Evolutionary conservation across 2,797 vertebrate genomes (phyloP).

Genomic region (Margarornis squamiger): DNA sequence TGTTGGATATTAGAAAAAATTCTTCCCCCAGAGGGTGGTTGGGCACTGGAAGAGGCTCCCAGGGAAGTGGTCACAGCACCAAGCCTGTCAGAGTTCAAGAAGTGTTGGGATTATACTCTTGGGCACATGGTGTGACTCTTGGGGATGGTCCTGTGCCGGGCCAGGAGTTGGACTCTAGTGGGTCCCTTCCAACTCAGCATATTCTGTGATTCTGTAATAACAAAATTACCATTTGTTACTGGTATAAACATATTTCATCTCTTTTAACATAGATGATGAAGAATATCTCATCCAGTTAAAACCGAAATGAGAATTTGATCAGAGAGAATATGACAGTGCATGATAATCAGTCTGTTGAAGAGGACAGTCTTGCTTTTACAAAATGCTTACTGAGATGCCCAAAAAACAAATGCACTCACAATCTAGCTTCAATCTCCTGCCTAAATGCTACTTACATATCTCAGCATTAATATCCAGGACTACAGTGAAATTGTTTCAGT

Average conservation of each 20-base stretch:
- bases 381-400: not conserved
- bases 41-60: not conserved
- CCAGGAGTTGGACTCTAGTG: not conserved
- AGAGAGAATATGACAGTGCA: not conserved
- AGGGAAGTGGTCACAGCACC: not conserved
- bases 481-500: not conserved
- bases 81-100: not conserved
- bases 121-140: not conserved
- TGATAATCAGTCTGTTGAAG: not conserved
- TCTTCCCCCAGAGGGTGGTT: no score
- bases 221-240: not conserved
- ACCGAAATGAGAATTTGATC: not conserved
- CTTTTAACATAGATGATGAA: not conserved
- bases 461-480: not conserved
- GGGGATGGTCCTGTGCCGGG: not conserved
- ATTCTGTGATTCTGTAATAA: not conserved
- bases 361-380: not conserved
- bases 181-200: not conserved
- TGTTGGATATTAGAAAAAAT: no score
- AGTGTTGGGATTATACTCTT: not conserved
- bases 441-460: not conserved
- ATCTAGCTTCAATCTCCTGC: not conserved
- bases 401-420: not conserved
- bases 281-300: not conserved
- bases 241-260: not conserved